A percentile compares a stretch with the other conserved stretches of the same genome.
Evolutionary conservation across 2,113 vertebrate genomes (phyloP).

Genomic region (Tupaia tana): DNA sequence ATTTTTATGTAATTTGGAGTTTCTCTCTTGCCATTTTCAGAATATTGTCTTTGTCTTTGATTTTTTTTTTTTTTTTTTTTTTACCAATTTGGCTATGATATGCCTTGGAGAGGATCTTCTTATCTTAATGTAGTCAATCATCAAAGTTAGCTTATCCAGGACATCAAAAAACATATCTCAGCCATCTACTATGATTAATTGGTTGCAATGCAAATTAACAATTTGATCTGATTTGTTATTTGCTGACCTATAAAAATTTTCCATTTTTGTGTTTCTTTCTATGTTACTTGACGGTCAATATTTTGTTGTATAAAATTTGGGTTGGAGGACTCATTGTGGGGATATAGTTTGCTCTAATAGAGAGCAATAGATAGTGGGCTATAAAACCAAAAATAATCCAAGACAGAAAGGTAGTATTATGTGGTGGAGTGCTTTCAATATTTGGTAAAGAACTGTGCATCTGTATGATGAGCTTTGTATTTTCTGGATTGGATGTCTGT

Average conservation of each 20-base stretch:
- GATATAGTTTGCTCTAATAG: background rate
- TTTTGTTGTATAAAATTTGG: fast-evolving
- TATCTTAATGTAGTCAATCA: too few relatives aligned
- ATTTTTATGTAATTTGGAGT: too few relatives aligned
- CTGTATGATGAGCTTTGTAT: too few relatives aligned
- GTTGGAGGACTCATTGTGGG: background rate
- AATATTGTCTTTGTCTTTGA: too few relatives aligned
- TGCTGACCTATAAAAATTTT: background rate
- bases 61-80: too few relatives aligned
- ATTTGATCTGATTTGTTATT: background rate
- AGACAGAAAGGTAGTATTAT: constrained; percentile 62
- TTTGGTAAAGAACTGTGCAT: constrained; percentile 35
- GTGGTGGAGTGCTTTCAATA: constrained; percentile 47
- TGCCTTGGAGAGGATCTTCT: too few relatives aligned
- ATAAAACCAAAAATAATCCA: background rate
- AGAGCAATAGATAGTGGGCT: background rate
- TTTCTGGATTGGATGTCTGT: too few relatives aligned
- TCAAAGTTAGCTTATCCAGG: background rate
- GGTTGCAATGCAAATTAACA: constrained; percentile 57
- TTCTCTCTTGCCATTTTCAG: too few relatives aligned
- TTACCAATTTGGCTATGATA: too few relatives aligned
- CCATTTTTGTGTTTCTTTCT: background rate
- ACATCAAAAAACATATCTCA: background rate
- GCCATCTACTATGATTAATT: background rate
- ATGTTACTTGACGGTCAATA: background rate